phyloP scores from a whole-genome alignment of 2,888 invertebrate genomes.

The Pristionchus mayeri region DNA sequence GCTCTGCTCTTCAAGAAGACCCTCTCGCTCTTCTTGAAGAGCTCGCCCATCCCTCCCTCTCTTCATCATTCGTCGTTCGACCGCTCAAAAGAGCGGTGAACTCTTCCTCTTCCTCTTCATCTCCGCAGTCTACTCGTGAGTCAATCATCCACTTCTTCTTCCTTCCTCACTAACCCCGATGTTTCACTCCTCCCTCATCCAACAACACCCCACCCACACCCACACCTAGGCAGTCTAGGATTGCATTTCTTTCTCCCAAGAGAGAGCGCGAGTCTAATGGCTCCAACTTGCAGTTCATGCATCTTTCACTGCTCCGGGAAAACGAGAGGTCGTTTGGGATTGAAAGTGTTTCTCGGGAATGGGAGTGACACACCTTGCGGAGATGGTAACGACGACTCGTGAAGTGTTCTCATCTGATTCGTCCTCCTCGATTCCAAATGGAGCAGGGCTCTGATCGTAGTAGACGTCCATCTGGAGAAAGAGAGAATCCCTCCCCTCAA shows the following conservation, averaged over 20 bases:
- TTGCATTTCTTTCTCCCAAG: constrained; percentile 8
- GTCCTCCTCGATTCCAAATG: constrained; percentile 41
- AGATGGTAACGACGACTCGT: constrained; percentile 39
- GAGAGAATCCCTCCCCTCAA: neutral
- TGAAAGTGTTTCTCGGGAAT: constrained; percentile 3
- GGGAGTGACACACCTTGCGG: constrained; percentile 39
- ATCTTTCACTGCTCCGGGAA: constrained; percentile 20
- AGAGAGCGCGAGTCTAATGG: constrained; percentile 14
- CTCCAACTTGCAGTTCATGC: constrained; percentile 14
- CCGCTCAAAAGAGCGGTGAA: too few species aligned
- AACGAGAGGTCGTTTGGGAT: constrained; percentile 34
- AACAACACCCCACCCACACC: neutral
- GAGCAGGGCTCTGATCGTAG: neutral
- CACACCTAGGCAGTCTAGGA: constrained; percentile 19
- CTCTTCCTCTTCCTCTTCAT: too few species aligned
- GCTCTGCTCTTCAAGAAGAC: too few species aligned
- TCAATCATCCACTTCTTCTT: constrained; percentile 1
- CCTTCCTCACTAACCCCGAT: neutral
- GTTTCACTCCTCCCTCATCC: neutral
- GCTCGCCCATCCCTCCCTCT: too few species aligned
- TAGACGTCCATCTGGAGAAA: neutral
- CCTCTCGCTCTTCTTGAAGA: too few species aligned
- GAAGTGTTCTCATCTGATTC: constrained; percentile 28
- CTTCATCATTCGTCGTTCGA: too few species aligned
- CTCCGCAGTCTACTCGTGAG: constrained; percentile 30